Evolutionary conservation across 2,888 invertebrate genomes (phyloP).

Genomic region (Caenorhabditis sp.): DNA sequence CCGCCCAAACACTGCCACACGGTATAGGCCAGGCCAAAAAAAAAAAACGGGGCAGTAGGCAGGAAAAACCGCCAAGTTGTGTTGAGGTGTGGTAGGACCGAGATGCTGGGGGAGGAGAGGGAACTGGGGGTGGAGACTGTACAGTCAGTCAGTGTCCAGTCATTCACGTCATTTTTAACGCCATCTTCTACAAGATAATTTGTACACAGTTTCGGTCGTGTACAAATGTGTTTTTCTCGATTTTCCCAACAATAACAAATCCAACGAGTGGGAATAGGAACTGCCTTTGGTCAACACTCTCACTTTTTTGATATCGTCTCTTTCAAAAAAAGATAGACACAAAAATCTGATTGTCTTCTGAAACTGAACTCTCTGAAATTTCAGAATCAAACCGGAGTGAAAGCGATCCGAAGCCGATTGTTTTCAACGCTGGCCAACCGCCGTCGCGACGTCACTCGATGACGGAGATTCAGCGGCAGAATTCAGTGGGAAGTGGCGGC

Average conservation of each 20-base stretch:
- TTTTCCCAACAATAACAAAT: slow-evolving; percentile 16
- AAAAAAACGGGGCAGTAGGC: slow-evolving; percentile 26
- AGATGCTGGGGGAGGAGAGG: neutral
- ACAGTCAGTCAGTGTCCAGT: slow-evolving; percentile 35
- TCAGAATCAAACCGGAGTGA: slow-evolving; percentile 65
- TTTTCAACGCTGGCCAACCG: slow-evolving; percentile 51
- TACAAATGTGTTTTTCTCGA: neutral
- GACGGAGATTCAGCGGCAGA: slow-evolving; percentile 62
- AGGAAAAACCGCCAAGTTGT: slow-evolving; percentile 34
- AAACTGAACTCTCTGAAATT: neutral
- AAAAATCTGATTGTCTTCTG: too few species aligned
- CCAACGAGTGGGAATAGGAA: too few species aligned
- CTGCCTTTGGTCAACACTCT: too few species aligned
- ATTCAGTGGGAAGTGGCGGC: slow-evolving; percentile 53
- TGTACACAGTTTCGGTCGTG: slow-evolving; percentile 13
- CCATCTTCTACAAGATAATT: slow-evolving; percentile 20
- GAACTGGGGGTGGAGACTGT: slow-evolving; percentile 33
- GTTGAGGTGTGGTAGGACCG: slow-evolving; percentile 26
- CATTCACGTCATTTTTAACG: slow-evolving; percentile 32
- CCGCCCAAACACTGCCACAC: slow-evolving; percentile 26
- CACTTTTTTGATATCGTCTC: too few species aligned
- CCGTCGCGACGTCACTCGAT: slow-evolving; percentile 65
- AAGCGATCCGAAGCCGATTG: slow-evolving; percentile 49
- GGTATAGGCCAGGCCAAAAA: slow-evolving; percentile 22
- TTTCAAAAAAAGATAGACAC: too few species aligned